phyloP scores from a whole-genome alignment of 2,113 vertebrate genomes.

The Peromyscus leucopus region DNA sequence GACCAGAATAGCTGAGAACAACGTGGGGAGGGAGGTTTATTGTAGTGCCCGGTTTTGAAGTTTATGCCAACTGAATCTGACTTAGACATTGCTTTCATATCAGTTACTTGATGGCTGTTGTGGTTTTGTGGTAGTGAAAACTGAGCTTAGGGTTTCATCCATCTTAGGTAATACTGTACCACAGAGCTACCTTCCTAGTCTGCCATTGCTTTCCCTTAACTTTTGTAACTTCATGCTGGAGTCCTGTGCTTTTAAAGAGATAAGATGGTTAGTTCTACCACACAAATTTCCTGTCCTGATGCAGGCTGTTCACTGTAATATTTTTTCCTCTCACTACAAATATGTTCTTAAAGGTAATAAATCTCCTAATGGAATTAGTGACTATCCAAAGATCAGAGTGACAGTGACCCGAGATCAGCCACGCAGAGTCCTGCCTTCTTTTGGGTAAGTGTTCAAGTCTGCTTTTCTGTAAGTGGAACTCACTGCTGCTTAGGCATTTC shows the following conservation, averaged over 20 bases:
- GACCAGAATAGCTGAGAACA: neutral
- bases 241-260: neutral
- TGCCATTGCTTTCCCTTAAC: conserved; percentile 40
- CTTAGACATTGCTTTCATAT: conserved; percentile 25
- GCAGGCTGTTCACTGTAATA: neutral
- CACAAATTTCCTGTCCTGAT: neutral
- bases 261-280: neutral
- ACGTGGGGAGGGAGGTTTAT: too few relatives aligned
- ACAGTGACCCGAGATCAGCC: conserved; percentile 70
- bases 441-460: conserved; percentile 74
- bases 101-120: neutral
- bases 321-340: conserved; percentile 59
- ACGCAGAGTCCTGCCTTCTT: conserved; percentile 64
- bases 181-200: neutral
- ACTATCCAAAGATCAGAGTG: conserved; percentile 81
- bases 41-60: neutral
- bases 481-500: neutral
- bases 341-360: conserved; percentile 79
- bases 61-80: conserved; percentile 19
- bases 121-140: neutral
- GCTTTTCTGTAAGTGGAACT: conserved; percentile 25
- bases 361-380: conserved; percentile 79
- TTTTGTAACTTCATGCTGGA: conserved; percentile 14
- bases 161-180: neutral
- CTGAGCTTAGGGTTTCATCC: neutral